These are phyloP conservation scores for Synodontis membranacea DNA, from an alignment of 2,113 vertebrate genomes.

Conservation along the genomic window DNA sequence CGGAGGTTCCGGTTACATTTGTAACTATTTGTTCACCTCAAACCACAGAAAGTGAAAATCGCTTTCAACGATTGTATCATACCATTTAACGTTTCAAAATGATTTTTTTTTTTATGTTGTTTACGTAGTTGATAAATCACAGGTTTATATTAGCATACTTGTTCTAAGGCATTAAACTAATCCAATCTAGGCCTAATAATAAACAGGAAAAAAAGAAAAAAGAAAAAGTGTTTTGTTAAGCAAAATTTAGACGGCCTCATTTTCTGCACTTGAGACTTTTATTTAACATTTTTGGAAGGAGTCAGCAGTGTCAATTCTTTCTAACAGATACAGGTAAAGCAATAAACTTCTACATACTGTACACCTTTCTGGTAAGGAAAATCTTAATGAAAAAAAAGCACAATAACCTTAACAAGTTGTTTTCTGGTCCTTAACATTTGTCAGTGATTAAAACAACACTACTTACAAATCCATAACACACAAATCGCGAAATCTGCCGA, in stretches of 20 bases:
- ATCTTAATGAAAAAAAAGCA: too few species aligned
- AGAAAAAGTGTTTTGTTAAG: not conserved
- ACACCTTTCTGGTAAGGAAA: not conserved
- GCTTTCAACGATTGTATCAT: too few species aligned
- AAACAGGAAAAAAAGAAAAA: too few species aligned
- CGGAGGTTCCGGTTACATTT: not conserved
- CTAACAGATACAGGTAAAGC: not conserved
- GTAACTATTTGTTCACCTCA: not conserved
- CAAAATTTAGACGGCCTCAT: not conserved
- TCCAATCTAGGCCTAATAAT: not conserved
- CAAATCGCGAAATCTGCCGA: not conserved
- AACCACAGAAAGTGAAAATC: too few species aligned
- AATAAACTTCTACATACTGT: not conserved
- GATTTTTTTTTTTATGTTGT: too few species aligned
- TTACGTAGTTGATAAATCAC: not conserved
- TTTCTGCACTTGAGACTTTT: not conserved
- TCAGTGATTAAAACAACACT: not conserved
- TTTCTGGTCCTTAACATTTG: too few species aligned
- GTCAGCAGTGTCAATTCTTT: not conserved
- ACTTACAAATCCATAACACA: too few species aligned
- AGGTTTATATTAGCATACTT: not conserved
- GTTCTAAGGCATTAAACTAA: not conserved
- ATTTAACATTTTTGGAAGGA: not conserved
- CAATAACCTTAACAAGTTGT: too few species aligned
- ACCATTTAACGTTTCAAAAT: too few species aligned